phyloP scores from a whole-genome alignment of 2,113 vertebrate genomes.

The Phyllopteryx taeniolatus region DNA sequence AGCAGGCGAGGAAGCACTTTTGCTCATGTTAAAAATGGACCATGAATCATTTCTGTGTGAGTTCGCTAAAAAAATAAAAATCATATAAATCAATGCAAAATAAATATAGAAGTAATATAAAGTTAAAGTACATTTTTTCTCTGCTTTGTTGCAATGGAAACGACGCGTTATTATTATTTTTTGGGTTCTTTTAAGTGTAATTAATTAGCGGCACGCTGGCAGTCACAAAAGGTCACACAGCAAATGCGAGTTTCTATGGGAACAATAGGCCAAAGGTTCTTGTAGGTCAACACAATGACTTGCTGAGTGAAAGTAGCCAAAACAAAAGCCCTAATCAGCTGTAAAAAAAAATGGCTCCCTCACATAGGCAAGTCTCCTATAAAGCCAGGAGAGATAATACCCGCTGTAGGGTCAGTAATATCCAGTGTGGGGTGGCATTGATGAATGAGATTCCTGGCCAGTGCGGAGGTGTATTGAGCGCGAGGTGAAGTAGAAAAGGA shows the following conservation, averaged over 20 bases:
- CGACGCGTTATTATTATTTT: neutral
- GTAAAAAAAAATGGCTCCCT: conserved; percentile 22
- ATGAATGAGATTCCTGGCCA: conserved; percentile 63
- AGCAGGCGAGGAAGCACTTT: neutral
- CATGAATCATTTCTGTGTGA: neutral
- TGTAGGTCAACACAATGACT: conserved; percentile 39
- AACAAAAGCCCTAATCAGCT: conserved; percentile 5
- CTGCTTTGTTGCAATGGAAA: neutral
- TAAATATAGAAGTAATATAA: too few species aligned
- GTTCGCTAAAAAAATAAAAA: neutral
- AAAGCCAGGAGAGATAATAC: conserved; percentile 61
- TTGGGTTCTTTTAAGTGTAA: neutral
- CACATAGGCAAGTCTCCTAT: conserved; percentile 43
- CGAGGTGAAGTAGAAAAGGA: conserved; percentile 44
- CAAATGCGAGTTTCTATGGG: conserved; percentile 3
- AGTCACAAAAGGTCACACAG: conserved; percentile 5
- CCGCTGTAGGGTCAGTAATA: conserved; percentile 53
- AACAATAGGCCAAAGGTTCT: conserved; percentile 35
- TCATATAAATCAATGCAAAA: neutral
- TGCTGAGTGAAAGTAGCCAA: conserved; percentile 1
- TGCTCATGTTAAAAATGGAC: neutral
- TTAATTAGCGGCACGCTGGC: neutral
- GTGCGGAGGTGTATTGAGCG: conserved; percentile 60
- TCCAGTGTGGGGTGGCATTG: conserved; percentile 53
- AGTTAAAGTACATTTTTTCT: neutral